Conservation (phyloP, 1,140 invertebrate genomes). For the Aphidius gifuensis region DNA sequence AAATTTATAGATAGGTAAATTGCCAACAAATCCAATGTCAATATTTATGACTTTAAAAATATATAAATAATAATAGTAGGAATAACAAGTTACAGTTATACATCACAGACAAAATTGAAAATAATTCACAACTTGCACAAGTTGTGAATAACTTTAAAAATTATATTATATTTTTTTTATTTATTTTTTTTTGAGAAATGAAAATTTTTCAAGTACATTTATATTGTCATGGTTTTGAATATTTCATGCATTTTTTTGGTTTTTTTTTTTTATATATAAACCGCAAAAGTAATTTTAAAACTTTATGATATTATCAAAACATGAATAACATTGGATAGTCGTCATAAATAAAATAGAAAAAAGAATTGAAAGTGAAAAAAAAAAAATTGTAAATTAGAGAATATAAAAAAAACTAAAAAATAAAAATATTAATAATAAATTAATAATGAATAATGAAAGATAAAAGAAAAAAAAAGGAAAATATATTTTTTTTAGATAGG, state of each 20-base stretch:
- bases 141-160: conserved; percentile 6
- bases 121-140: background rate
- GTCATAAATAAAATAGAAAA: background rate
- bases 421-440: background rate
- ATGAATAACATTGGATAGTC: background rate
- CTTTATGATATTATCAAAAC: background rate
- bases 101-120: background rate
- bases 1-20: conserved; percentile 2
- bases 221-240: conserved; percentile 11
- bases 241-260: conserved; percentile 1
- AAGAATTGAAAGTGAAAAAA: background rate
- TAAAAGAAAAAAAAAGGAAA: conserved; percentile 4
- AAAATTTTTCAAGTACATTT: conserved; percentile 5
- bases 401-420: background rate
- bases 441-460: background rate
- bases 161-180: background rate
- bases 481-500: background rate
- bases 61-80: background rate
- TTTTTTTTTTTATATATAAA: conserved; percentile 1
- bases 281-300: background rate
- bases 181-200: conserved; percentile 9
- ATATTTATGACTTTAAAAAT: conserved; percentile 1
- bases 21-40: conserved; percentile 7
- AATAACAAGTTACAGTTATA: background rate
- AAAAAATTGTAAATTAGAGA: background rate